These are phyloP conservation scores for Salvelinus fontinalis DNA, from an alignment of 2,113 vertebrate genomes.

Conservation along the genomic window DNA sequence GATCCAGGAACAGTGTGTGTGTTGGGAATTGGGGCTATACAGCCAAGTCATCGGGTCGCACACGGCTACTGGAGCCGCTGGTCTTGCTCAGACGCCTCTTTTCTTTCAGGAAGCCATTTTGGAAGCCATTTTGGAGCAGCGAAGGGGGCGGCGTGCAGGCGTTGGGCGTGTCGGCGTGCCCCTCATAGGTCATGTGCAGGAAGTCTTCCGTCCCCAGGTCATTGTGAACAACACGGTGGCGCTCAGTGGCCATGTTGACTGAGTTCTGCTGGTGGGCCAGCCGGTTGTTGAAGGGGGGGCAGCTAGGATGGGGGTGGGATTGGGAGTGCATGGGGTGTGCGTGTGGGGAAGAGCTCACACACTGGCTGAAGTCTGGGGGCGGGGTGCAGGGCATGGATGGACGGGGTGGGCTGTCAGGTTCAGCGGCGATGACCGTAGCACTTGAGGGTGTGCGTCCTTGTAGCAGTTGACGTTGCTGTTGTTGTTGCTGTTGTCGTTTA, in stretches of 20 bases:
- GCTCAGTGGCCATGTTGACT: slow-evolving; percentile 84
- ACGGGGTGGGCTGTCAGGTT: slow-evolving; percentile 47
- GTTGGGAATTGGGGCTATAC: slow-evolving; percentile 70
- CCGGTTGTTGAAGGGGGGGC: slow-evolving; percentile 79
- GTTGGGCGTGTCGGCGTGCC: slow-evolving; percentile 54
- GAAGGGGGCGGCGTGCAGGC: slow-evolving; percentile 28
- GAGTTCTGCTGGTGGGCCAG: slow-evolving; percentile 88
- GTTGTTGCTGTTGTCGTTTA: not conserved
- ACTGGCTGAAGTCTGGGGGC: slow-evolving; percentile 88
- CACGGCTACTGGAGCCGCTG: slow-evolving; percentile 86
- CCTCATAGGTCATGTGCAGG: slow-evolving; percentile 77
- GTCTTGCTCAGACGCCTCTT: slow-evolving; percentile 87
- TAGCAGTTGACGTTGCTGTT: not conserved
- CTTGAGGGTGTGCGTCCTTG: too few species aligned
- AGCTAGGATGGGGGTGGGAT: slow-evolving; percentile 63
- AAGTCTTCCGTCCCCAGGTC: slow-evolving; percentile 66
- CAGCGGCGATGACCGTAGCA: slow-evolving; percentile 39
- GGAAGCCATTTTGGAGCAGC: not conserved
- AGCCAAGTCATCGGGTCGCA: slow-evolving; percentile 85
- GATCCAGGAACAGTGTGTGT: not conserved
- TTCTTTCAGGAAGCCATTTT: slow-evolving; percentile 72
- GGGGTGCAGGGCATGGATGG: slow-evolving; percentile 78
- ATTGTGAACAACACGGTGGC: slow-evolving; percentile 73
- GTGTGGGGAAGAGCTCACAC: slow-evolving; percentile 68
- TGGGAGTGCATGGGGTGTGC: slow-evolving; percentile 46